Base-by-base conservation (phyloP, 2,797 vertebrate genomes). In the Neosilurus hyrtlii region DNA sequence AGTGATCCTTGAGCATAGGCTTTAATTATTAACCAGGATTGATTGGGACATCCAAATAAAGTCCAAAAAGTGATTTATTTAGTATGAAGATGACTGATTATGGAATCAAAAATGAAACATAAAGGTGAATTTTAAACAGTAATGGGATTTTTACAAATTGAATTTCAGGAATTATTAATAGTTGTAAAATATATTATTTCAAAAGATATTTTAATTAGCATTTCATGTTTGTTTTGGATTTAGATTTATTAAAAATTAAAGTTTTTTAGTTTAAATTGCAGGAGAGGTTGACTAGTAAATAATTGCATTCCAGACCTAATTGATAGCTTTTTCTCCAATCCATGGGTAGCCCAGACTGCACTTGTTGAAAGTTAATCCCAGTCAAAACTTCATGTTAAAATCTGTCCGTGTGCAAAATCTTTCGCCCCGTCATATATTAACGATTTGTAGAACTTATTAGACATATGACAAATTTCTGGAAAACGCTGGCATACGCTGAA, bases 21-120 rank as follows among this genome's bases (percentile, higher is more conserved):
- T 85, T 88, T 79, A 85, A 88, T 83, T 71, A 88, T 88, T 83
- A 65, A 86, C 7, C 67, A 43, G 74, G 81, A 88, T 88, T 83
- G 87, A 88, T 85, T 57, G 62, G 65, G 68, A 51, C 30, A 66
- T 76, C 85, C 80, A 84, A 72, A 83, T 87, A 84, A 81, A 86
- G 86, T 75, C 82, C 72, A 80, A 70, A 56, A 71, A 66, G 75
- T 75, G 57, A 67, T 83, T 70, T 75, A 76, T 59, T 79, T 24
- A 84, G 78, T 74, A 54, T 59, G 70, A 68, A 56, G 62, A 12
- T 74, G 86, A 76, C 49, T 35, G 49, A 83, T 49, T 30, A 22
- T 6, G 24, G 9, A 73, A 56, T 15, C 0, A 52, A 52, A 62
- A 52, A 72, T 10, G n/a, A 72, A 8, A 26, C n/a, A 24, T 8